These are phyloP conservation scores for Felis chaus DNA, from an alignment of 2,113 vertebrate species.

Conservation along the genomic window DNA sequence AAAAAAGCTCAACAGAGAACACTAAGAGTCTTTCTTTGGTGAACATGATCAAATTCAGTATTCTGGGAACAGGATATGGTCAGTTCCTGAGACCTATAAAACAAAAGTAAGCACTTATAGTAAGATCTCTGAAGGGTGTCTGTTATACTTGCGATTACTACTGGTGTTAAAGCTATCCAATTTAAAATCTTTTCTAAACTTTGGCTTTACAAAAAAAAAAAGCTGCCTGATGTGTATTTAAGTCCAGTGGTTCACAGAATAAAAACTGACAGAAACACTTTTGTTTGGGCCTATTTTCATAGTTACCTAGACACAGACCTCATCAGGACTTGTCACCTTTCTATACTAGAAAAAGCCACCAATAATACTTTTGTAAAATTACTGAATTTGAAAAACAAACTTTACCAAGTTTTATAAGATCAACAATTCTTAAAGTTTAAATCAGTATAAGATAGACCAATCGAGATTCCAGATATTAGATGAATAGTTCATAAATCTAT, in stretches of 20 bases:
- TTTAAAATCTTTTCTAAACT: background rate
- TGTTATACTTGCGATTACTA: background rate
- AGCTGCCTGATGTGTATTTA: background rate
- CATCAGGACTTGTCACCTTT: background rate
- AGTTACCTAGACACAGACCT: background rate
- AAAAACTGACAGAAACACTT: background rate
- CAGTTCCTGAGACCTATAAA: background rate
- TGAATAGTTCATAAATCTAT: background rate
- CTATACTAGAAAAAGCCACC: background rate
- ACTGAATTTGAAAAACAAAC: background rate
- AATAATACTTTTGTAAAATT: background rate
- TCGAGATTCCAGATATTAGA: background rate
- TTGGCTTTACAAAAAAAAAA: background rate
- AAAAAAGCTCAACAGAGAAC: background rate
- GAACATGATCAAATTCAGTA: slow-evolving; percentile 1
- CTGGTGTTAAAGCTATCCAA: background rate
- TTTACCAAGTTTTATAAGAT: background rate
- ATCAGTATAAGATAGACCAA: background rate
- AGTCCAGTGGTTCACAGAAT: background rate
- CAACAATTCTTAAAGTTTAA: background rate
- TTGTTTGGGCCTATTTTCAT: background rate
- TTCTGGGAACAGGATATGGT: slow-evolving; percentile 1
- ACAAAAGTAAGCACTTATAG: background rate
- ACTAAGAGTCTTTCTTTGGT: background rate
- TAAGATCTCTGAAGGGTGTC: background rate